Base-by-base conservation (phyloP, 2,113 vertebrate genomes). In the Brienomyrus longianalis region DNA sequence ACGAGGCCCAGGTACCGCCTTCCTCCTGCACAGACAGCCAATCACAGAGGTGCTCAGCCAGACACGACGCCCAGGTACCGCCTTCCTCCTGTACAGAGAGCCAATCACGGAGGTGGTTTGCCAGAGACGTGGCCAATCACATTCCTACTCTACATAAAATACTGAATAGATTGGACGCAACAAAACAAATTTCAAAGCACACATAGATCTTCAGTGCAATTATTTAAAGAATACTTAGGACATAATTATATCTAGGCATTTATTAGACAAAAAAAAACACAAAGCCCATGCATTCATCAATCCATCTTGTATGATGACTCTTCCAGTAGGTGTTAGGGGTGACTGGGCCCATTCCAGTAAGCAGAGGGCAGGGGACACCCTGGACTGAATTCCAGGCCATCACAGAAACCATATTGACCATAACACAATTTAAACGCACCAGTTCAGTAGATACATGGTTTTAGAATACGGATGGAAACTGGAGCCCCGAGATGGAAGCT, bases 31-130 rank as follows among this genome's bases (percentile, higher is more conserved):
- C 87, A 93, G 91, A 91, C 74, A 89, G 43, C 66, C 91, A 93
- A 88, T 51, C 80, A 89, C 74, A 92, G 48, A 91, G 51, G 86
- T 31, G 88, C 27, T 86, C 83, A 51, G 80, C 89, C n/a, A 91
- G 54, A 6, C 39, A 66, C 27, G 27, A 54, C 4, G 4, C 74
- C 52, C 50, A 45, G 86, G 52, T 50, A 93, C 91, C 92, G 92
- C 93, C 92, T 90, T 94, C 93, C 91, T 95, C 93, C 95, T 96
- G 94, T 88, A 92, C 87, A 93, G 90, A 91, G 74, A 89, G 45
- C 62, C 91, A 93, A 88, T 51, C 77, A 89, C 70, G 92, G 48
- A 91, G 47, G 85, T 27, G 88, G 19, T 86, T 59, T 39, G 62
- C 89, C 27, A 91, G 54, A 8, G 50, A 66, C 27, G 15, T 31